Base-by-base conservation (phyloP, 1,140 invertebrate genomes). In the Bombus superbus region DNA sequence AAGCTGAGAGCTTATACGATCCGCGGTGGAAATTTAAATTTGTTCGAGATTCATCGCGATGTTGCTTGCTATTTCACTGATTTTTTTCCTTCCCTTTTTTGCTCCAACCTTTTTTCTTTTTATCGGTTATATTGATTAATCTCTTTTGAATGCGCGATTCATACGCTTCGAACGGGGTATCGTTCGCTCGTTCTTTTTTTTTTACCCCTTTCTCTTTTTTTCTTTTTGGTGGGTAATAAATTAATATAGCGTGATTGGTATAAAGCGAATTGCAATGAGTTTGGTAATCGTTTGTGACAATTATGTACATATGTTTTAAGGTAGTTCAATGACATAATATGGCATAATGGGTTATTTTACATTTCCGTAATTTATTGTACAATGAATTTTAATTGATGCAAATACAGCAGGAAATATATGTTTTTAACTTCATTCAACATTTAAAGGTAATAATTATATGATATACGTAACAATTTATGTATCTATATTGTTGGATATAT, bases 1-100 rank as follows among this genome's bases (percentile, higher is more conserved):
- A 53, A 53, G 47, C 47, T 28, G 35, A 10, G 59, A 9, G 22
- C 22, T 13, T 15, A 25, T n/a, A 5, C 3, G 25, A 76, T 42
- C 15, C 5, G 35, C 22, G 35, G 13, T 59, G 47, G n/a, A 59
- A 32, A 79, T 84, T 80, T 62, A 72, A 84, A 57, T 83, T 57
- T 76, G 22, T 47, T n/a, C 25, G 25, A 1, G 59, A 76, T 47
- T 76, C 38, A 40, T 25, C 42, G 57, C 0, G 2, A 35, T 13
- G 10, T 32, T 53, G n/a, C 40, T 59, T 35, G 42, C 40, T 42
- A 28, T 53, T 59, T 42, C 3, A 53, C 3, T 15, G 44, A 40
- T 32, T 18, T 74, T 10, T n/a, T 25, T 32, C 25, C 8, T 25
- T 25, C 25, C 13, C 15, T 25, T 71, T 71, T 71, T 42, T n/a